Percentiles rank a stretch among this genome's conserved stretches.
phyloP scores from a whole-genome alignment of 2,888 invertebrate genomes.

The Pterostichus madidus region DNA sequence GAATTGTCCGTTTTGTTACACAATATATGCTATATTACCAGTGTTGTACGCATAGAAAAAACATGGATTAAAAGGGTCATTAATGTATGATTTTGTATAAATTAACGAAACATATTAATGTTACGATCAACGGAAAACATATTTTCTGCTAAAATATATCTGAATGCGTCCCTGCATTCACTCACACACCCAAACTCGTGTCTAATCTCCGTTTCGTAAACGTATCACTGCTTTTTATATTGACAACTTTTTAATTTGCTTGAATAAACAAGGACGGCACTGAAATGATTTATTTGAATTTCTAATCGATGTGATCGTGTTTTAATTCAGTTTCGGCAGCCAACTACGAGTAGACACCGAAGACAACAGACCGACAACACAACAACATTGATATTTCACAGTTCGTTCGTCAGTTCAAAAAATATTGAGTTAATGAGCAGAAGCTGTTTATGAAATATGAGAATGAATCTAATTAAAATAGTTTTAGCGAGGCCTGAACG shows the following conservation, averaged over 20 bases:
- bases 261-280: constrained; percentile 46
- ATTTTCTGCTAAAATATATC: too few relatives aligned
- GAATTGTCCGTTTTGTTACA: too few relatives aligned
- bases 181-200: constrained; percentile 21
- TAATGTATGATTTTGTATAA: too few relatives aligned
- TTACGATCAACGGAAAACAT: too few relatives aligned
- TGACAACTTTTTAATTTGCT: constrained; percentile 41
- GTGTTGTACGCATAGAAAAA: too few relatives aligned
- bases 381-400: background rate
- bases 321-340: background rate
- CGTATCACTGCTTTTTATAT: constrained; percentile 39
- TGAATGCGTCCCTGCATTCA: background rate
- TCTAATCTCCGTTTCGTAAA: constrained; percentile 29
- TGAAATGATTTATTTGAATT: constrained; percentile 46
- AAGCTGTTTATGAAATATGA: background rate
- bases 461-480: constrained; percentile 11
- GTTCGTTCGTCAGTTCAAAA: too few relatives aligned
- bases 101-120: too few relatives aligned
- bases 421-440: background rate
- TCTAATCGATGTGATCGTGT: constrained; percentile 32
- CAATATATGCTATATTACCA: too few relatives aligned
- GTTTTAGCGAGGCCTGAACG: background rate
- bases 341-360: too few relatives aligned
- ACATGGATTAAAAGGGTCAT: too few relatives aligned
- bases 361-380: background rate